A percentile compares a stretch with the other conserved stretches of the same genome.
Evolutionary conservation across 2,888 invertebrate species (phyloP).

Genomic region (Epistrophe eligans): DNA sequence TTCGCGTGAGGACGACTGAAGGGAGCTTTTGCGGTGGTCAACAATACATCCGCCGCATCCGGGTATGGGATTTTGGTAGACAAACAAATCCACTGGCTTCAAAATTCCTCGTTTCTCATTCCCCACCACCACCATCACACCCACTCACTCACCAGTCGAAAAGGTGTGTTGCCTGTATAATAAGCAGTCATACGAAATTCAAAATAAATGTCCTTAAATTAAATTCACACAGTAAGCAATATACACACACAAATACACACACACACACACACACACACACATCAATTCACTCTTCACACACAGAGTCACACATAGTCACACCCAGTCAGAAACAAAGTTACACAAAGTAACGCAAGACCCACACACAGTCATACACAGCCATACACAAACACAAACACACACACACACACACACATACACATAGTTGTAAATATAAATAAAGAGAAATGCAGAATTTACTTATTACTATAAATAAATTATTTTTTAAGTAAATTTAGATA

Average conservation of each 20-base stretch:
- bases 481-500: constrained; percentile 7
- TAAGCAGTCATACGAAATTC: constrained; percentile 11
- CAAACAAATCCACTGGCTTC: not conserved
- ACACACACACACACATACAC: not conserved
- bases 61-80: constrained; percentile 72
- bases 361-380: constrained; percentile 4
- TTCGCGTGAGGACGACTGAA: constrained; percentile 92
- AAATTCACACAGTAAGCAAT: not conserved
- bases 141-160: not conserved
- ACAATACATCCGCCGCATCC: constrained; percentile 74
- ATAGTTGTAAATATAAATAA: constrained; percentile 43
- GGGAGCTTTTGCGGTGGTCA: constrained; percentile 73
- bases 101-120: not conserved
- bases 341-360: not conserved
- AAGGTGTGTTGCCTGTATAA: constrained; percentile 6
- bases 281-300: not conserved
- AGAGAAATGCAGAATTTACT: constrained; percentile 4
- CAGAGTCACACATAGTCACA: not conserved
- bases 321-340: constrained; percentile 3
- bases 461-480: constrained; percentile 12
- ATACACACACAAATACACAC: not conserved
- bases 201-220: not conserved
- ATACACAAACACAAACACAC: not conserved
- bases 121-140: constrained; percentile 11
- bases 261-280: not conserved